A percentile compares a stretch with the other conserved stretches of the same genome.
Evolutionary conservation across 2,888 invertebrate genomes (phyloP).

Genomic region (Podabrus alpinus): DNA sequence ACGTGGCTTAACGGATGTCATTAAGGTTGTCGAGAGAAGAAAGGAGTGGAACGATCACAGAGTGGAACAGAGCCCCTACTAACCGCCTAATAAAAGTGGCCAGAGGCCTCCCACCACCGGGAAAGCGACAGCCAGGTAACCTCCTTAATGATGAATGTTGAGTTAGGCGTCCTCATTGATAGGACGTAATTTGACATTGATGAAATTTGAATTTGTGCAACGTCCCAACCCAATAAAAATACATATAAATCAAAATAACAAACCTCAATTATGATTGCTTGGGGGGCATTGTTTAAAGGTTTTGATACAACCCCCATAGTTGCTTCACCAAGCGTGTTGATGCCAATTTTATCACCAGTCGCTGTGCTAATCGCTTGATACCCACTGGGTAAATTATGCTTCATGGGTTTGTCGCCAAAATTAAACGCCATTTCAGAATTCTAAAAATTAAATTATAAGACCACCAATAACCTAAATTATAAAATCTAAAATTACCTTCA

Average conservation of each 20-base stretch:
- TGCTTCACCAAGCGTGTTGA: slow-evolving; percentile 62
- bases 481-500: slow-evolving; percentile 67
- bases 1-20: no score
- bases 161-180: no score
- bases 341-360: slow-evolving; percentile 62
- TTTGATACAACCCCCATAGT: slow-evolving; percentile 57
- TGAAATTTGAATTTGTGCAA: no score
- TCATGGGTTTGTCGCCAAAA: slow-evolving; percentile 88
- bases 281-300: slow-evolving; percentile 82
- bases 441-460: slow-evolving; percentile 50
- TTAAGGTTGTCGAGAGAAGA: no score
- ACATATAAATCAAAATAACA: slow-evolving; percentile 19
- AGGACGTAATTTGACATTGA: no score
- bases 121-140: no score
- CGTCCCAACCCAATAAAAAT: background rate
- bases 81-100: no score
- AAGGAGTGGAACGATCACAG: no score
- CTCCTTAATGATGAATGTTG: no score
- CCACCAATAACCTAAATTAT: background rate
- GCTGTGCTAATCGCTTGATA: slow-evolving; percentile 69
- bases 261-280: slow-evolving; percentile 95
- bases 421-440: slow-evolving; percentile 97
- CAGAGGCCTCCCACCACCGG: no score
- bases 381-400: slow-evolving; percentile 71
- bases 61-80: no score